These are phyloP conservation scores for Lerema accius DNA, from an alignment of 1,140 invertebrate species.

Conservation along the genomic window DNA sequence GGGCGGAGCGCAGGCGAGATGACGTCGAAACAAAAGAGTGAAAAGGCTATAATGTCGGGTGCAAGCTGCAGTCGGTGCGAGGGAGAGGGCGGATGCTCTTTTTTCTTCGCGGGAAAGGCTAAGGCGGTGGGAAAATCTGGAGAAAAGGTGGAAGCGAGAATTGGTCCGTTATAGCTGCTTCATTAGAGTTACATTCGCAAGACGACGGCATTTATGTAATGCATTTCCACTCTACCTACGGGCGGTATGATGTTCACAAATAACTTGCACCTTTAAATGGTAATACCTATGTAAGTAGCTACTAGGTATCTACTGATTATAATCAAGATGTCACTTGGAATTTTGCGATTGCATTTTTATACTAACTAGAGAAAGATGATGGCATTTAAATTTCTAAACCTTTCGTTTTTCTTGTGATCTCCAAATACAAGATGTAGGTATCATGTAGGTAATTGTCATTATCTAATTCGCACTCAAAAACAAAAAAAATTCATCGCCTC, in stretches of 20 bases:
- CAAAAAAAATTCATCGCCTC: no score
- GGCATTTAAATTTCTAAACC: no score
- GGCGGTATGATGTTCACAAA: not conserved
- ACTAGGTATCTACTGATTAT: no score
- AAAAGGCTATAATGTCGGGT: slow-evolving; percentile 74
- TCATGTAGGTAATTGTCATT: no score
- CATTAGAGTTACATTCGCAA: slow-evolving; percentile 36
- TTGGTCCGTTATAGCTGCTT: slow-evolving; percentile 36
- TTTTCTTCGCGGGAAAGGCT: slow-evolving; percentile 64
- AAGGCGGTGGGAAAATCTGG: slow-evolving; percentile 73
- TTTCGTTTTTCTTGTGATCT: no score
- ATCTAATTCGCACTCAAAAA: no score
- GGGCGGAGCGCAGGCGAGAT: slow-evolving; percentile 76
- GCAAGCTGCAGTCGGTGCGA: slow-evolving; percentile 68
- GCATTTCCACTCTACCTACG: slow-evolving; percentile 31
- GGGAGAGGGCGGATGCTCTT: slow-evolving; percentile 46
- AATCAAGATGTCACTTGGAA: no score
- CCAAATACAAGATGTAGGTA: no score
- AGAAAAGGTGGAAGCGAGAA: slow-evolving; percentile 64
- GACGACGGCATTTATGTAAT: slow-evolving; percentile 46
- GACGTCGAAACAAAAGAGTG: slow-evolving; percentile 78
- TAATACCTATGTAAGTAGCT: not conserved
- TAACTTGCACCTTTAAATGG: slow-evolving; percentile 6
- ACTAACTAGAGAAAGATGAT: no score
- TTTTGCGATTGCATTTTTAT: no score